phyloP scores from a whole-genome alignment of 2,113 vertebrate species.

The Ciconia maguari region DNA sequence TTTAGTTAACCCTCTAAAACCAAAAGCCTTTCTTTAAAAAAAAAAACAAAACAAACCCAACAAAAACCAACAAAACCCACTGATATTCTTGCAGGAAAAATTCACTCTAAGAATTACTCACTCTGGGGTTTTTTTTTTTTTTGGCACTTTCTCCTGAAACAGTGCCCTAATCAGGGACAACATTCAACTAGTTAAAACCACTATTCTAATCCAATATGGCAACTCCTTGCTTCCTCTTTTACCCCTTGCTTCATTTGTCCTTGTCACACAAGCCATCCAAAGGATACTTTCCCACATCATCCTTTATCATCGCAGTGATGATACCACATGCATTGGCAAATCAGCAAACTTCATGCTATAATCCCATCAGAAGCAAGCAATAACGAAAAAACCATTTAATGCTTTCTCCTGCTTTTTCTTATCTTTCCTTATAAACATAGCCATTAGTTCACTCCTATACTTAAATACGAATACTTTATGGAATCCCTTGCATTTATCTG shows the following conservation, averaged over 20 bases:
- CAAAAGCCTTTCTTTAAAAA: not conserved
- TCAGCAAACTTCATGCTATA: not conserved
- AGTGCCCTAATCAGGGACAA: not conserved
- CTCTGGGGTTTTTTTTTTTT: not conserved
- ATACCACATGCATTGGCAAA: not conserved
- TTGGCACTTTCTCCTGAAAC: not conserved
- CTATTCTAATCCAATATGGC: not conserved
- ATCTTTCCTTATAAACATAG: not conserved
- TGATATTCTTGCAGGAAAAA: not conserved
- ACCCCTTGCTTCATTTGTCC: not conserved
- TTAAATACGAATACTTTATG: not conserved
- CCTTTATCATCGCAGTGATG: not conserved
- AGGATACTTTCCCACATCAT: not conserved
- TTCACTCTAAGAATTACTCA: not conserved
- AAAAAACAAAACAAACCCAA: not conserved
- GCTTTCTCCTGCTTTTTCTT: not conserved
- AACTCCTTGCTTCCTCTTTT: not conserved
- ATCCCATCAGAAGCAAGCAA: not conserved
- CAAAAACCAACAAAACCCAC: not conserved
- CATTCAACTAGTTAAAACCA: not conserved
- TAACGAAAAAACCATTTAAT: not conserved
- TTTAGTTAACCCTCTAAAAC: not conserved
- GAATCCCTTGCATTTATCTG: not conserved
- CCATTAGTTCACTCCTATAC: not conserved
- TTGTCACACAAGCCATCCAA: not conserved